Base-by-base conservation (phyloP, 2,113 vertebrate genomes). In the Pleuronectes platessa region DNA sequence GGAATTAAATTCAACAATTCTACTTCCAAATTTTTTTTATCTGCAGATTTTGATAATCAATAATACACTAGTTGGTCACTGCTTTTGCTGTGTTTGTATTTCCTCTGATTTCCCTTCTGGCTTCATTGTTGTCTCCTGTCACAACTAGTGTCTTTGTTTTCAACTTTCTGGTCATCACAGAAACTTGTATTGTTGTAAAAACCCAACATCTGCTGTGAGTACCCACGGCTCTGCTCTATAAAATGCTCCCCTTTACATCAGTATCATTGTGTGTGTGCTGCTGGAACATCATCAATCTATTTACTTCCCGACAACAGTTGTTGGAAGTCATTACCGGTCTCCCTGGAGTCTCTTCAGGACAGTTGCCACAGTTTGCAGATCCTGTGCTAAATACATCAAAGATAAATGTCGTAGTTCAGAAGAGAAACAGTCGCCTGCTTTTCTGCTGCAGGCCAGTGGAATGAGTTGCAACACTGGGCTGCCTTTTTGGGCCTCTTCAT, bases 351-450 rank as follows among this genome's bases (percentile, higher is more conserved):
- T 79, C 65, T 71, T 77, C 82, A 72, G 70, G 76, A 76, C 31
- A 74, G 55, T 73, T 64, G 69, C 70, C 47, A 71, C 61, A 64
- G 59, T 68, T 63, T 51, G 53, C 35, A 71, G 79, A 67, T 68
- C 42, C 45, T 56, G 55, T 62, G 23, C 49, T 81, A 65, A 75
- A 77, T 74, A 55, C 79, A 82, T 88, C 72, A 85, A 71, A 88
- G 82, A 71, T 60, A 55, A 60, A 73, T 23, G 76, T 45, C 51
- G 58, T n/a, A 26, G 55, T 74, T 79, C 68, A 82, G 61, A 54
- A 21, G 8, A 21, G 60, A 63, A 63, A 60, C 51, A 24, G 53
- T 71, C 2, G 40, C 56, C 71, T 23, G 42, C 54, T 60, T 60
- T 63, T 31, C 69, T 24, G 64, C 82, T 84, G 64, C 71, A 51